A percentile compares a stretch with the other conserved stretches of the same genome.
Evolutionary conservation across 2,113 vertebrate species (phyloP).

Genomic region (Lethenteron camtschaticum): DNA sequence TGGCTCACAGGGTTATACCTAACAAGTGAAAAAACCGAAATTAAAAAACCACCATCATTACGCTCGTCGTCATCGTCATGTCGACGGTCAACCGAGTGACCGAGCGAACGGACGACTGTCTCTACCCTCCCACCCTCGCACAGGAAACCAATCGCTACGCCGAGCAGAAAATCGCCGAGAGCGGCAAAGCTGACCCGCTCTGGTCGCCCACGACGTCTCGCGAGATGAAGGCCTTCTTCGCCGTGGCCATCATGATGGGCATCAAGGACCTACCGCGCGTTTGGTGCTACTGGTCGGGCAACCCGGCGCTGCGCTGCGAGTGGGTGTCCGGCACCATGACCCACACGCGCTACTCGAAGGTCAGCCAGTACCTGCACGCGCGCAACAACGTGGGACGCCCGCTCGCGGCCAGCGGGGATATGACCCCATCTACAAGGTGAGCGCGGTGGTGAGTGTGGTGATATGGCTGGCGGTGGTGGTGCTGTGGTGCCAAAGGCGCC

Average conservation of each 20-base stretch:
- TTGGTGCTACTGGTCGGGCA: constrained; percentile 44
- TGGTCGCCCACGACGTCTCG: constrained; percentile 39
- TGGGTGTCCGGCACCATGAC: constrained; percentile 48
- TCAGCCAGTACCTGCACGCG: constrained; percentile 37
- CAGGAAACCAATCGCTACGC: constrained; percentile 54
- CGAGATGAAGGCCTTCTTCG: constrained; percentile 37
- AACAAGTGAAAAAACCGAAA: too few relatives aligned
- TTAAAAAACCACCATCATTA: too few relatives aligned
- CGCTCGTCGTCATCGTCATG: too few relatives aligned
- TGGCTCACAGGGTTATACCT: too few relatives aligned
- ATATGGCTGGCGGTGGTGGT: too few relatives aligned
- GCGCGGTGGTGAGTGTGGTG: constrained; percentile 32
- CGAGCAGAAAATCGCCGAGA: constrained; percentile 35
- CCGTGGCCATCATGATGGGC: constrained; percentile 40
- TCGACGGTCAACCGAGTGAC: too few relatives aligned
- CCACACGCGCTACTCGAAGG: constrained; percentile 32
- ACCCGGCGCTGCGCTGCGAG: constrained; percentile 39
- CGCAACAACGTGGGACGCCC: constrained; percentile 29
- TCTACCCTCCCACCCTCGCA: constrained; percentile 12
- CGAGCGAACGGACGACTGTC: too few relatives aligned
- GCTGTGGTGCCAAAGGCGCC: too few relatives aligned
- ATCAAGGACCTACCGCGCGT: constrained; percentile 42
- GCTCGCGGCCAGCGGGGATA: constrained; percentile 31
- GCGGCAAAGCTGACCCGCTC: constrained; percentile 34
- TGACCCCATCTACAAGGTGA: constrained; percentile 36